A percentile compares a stretch with the other conserved stretches of the same genome.
phyloP scores from a whole-genome alignment of 2,888 invertebrate genomes.

The Molorchus minor region DNA sequence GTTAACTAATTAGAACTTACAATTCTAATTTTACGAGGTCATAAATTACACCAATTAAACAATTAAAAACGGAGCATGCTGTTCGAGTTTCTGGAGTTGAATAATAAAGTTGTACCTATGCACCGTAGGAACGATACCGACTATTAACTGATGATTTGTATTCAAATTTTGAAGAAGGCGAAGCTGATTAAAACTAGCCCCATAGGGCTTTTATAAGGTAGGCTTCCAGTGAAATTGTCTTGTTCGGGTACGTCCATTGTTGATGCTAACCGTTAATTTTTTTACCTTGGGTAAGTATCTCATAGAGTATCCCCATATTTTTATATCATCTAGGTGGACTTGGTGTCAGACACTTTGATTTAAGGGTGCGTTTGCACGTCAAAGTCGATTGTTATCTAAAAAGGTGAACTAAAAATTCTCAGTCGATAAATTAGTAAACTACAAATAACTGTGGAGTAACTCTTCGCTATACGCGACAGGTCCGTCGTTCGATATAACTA shows the following conservation, averaged over 20 bases:
- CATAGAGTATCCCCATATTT: not conserved
- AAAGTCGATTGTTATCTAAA: too few species aligned
- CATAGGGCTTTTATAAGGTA: not conserved
- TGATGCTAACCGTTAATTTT: not conserved
- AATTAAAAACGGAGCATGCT: not conserved
- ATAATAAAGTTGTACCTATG: not conserved
- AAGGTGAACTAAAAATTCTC: too few species aligned
- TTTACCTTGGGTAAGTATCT: not conserved
- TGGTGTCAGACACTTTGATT: not conserved
- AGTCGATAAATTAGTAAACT: too few species aligned
- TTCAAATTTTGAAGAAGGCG: constrained; percentile 3
- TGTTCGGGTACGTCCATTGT: not conserved
- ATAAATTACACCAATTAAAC: constrained; percentile 2
- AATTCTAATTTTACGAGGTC: not conserved
- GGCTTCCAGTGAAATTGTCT: not conserved
- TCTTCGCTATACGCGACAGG: too few species aligned
- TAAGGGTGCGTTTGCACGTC: too few species aligned
- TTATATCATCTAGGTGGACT: not conserved
- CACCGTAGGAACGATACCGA: not conserved
- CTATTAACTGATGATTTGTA: constrained; percentile 5
- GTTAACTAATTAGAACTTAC: not conserved
- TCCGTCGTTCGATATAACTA: too few species aligned
- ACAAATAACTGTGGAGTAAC: too few species aligned
- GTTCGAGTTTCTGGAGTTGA: not conserved
- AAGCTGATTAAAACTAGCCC: constrained; percentile 5